phyloP scores from a whole-genome alignment of 2,888 invertebrate genomes.

The Andrena chrysosceles region DNA sequence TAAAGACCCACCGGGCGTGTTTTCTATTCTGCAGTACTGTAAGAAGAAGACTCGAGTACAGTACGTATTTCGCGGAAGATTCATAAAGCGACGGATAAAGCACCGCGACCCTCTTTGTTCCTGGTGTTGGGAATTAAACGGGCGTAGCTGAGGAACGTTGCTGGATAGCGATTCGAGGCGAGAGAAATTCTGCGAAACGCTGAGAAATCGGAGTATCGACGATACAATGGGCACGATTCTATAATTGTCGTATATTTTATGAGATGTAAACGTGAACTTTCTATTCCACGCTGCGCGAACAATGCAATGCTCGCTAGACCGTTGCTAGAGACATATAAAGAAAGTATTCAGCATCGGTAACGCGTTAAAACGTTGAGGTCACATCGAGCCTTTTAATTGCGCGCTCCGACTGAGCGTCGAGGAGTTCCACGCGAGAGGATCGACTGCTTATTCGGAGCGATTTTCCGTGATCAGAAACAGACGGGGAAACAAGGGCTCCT shows the following conservation, averaged over 20 bases:
- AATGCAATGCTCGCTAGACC: slow-evolving; percentile 33
- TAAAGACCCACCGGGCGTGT: neutral
- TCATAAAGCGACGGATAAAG: neutral
- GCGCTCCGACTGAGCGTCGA: neutral
- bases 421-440: neutral
- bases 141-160: neutral
- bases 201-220: neutral
- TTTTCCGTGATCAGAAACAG: slow-evolving; percentile 15
- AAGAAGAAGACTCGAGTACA: neutral
- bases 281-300: slow-evolving; percentile 44
- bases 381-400: slow-evolving; percentile 20
- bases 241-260: slow-evolving; percentile 33
- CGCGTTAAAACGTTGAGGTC: neutral
- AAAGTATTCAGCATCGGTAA: slow-evolving; percentile 17
- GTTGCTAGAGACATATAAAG: slow-evolving; percentile 20
- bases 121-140: slow-evolving; percentile 2
- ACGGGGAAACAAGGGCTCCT: slow-evolving; percentile 47
- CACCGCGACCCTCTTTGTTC: neutral
- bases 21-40: neutral
- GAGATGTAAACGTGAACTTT: slow-evolving; percentile 50
- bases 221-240: slow-evolving; percentile 7
- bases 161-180: too few relatives aligned
- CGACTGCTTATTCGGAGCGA: neutral
- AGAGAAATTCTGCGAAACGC: slow-evolving; percentile 6
- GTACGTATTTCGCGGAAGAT: slow-evolving; percentile 15